Evolutionary conservation across 2,797 vertebrate genomes (phyloP).

Genomic region (Melanogrammus aeglefinus): DNA sequence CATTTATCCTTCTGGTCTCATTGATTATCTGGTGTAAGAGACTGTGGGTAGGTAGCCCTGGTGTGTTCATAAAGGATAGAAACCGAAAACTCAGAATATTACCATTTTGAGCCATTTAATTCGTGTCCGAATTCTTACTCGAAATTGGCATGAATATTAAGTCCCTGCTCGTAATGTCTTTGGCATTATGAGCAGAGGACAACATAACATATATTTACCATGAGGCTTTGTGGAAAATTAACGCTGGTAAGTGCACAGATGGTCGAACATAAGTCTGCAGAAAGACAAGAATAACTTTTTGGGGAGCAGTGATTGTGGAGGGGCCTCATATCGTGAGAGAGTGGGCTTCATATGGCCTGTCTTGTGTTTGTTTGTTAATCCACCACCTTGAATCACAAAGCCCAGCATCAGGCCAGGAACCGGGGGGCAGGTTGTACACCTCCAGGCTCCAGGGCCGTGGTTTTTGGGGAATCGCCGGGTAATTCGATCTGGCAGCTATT

Average conservation of each 20-base stretch:
- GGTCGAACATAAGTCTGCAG: neutral
- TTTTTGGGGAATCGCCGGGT: neutral
- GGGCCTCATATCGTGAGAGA: neutral
- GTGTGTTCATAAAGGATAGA: neutral
- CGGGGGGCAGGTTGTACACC: neutral
- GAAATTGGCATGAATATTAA: neutral
- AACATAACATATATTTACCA: neutral
- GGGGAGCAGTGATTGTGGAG: no score
- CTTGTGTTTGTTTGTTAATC: neutral
- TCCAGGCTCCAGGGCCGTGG: neutral
- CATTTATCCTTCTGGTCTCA: neutral
- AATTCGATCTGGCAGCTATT: conserved; percentile 39
- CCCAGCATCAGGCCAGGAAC: neutral
- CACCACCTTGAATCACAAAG: neutral
- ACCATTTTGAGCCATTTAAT: neutral
- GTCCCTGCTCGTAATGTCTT: neutral
- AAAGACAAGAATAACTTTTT: neutral
- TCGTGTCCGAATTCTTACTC: neutral
- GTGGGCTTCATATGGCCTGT: neutral
- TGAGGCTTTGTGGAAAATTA: neutral
- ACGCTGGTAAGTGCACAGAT: neutral
- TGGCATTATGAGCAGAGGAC: neutral
- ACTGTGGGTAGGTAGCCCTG: neutral
- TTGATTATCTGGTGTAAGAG: neutral
- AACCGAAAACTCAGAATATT: no score